Evolutionary conservation across 1,140 invertebrate species (phyloP), one percentile per base, ranked within the genome.

Genomic region (Hyles vespertilio): DNA sequence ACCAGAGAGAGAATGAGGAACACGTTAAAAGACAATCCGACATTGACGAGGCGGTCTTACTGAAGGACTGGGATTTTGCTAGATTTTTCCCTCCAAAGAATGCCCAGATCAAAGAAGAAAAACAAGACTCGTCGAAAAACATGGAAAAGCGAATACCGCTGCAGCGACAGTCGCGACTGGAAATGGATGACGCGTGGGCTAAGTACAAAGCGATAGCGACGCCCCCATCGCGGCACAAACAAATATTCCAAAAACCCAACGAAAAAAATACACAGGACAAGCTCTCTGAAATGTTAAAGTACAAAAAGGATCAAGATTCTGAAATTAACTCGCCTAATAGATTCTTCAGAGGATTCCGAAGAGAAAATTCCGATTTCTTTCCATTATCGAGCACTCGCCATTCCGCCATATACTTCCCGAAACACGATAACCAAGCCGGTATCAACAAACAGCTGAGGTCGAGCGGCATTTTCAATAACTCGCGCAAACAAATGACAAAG

Each of bases 61-160:
- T 96, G 51, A 94, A 94, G 83, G 95, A 96, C 64, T 96, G 94
- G 95, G 94, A 96, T 84, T 94, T 96, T 86, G 93, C 94, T 63
- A 92, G 93, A 80, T 95, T 96, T 90, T 95, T 96, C 81, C 93
- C 94, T 33, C 91, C 86, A 62, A 90, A 87, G 78, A 87, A 60
- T 63, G 64, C 52, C 56, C 78, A 77, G 56, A 75, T 50, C 36
- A 82, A 73, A 70, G 84, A 83, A 65, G 84, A 77, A 69, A 90
- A 78, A 69, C 73, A 56, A 72, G 87, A 83, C 56, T 72, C 58
- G 77, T 84, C 69, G 52, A 87, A 72, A 70, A 85, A 74, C 68
- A 83, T 64, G 11, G 87, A 89, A 46, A 83, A 79, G 51, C 77
- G 81, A 40, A 68, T 76, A 4, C 81, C 83, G 59, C 72, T 88